Evolutionary conservation across 2,113 vertebrate species (phyloP).

Genomic region (Petrocephalus zakoni): DNA sequence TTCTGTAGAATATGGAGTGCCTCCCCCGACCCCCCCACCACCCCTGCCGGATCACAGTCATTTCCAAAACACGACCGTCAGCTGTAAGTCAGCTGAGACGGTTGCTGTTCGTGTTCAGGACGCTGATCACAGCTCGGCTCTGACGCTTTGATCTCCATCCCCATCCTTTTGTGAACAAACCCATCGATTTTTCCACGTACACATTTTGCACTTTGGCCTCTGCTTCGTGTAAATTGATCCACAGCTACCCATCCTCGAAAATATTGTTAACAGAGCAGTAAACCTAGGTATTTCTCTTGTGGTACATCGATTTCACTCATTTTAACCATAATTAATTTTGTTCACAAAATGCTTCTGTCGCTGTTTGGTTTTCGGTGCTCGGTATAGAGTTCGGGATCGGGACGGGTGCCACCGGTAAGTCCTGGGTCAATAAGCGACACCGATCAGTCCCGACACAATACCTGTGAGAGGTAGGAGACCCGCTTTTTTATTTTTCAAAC

Average conservation of each 20-base stretch:
- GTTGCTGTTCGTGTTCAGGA: background rate
- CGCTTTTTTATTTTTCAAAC: conserved; percentile 33
- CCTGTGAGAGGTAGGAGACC: conserved; percentile 59
- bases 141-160: conserved; percentile 43
- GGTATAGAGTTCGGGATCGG: conserved; percentile 51
- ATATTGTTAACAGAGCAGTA: background rate
- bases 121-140: conserved; percentile 37
- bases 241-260: background rate
- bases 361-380: conserved; percentile 43
- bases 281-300: background rate
- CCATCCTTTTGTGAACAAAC: conserved; percentile 52
- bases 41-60: background rate
- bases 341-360: conserved; percentile 49
- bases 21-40: too few relatives aligned
- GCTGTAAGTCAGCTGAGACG: background rate
- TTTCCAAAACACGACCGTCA: background rate
- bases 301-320: background rate
- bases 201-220: background rate
- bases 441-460: conserved; percentile 44
- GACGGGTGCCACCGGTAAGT: conserved; percentile 59
- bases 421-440: conserved; percentile 42
- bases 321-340: conserved; percentile 37
- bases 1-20: background rate
- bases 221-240: background rate
- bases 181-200: conserved; percentile 24